Evolutionary conservation across 2,888 invertebrate genomes (phyloP).

Genomic region (Cephus nigrinus): DNA sequence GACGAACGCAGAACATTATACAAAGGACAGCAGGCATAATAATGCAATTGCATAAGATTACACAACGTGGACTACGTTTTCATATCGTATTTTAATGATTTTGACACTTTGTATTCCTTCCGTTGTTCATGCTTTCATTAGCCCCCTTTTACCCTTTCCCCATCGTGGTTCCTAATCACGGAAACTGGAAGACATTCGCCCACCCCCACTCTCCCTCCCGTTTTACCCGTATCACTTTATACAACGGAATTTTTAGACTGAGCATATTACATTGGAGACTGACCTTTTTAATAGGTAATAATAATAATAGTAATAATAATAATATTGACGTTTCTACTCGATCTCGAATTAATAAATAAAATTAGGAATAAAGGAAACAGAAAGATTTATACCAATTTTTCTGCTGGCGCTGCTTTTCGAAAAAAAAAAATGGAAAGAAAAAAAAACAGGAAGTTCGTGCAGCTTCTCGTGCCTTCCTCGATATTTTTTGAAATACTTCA

Average conservation of each 20-base stretch:
- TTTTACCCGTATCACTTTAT: neutral
- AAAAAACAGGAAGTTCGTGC: neutral
- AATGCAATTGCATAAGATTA: neutral
- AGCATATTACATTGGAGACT: neutral
- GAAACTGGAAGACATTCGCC: neutral
- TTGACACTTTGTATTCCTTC: neutral
- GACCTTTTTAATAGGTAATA: neutral
- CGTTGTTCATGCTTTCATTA: neutral
- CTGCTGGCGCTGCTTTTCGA: neutral
- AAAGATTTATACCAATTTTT: neutral
- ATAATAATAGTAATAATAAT: neutral
- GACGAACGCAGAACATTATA: neutral
- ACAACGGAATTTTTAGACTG: neutral
- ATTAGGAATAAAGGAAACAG: neutral
- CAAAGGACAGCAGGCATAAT: neutral
- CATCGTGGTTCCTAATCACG: neutral
- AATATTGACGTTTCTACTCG: neutral
- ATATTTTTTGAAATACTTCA: neutral
- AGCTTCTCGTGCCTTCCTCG: neutral
- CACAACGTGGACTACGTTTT: neutral
- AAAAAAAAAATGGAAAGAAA: neutral
- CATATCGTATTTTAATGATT: neutral
- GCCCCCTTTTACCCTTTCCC: neutral
- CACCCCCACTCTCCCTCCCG: neutral
- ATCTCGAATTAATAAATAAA: neutral